Evolutionary conservation across 1,140 invertebrate genomes (phyloP).

Genomic region (Coptotermes formosanus): DNA sequence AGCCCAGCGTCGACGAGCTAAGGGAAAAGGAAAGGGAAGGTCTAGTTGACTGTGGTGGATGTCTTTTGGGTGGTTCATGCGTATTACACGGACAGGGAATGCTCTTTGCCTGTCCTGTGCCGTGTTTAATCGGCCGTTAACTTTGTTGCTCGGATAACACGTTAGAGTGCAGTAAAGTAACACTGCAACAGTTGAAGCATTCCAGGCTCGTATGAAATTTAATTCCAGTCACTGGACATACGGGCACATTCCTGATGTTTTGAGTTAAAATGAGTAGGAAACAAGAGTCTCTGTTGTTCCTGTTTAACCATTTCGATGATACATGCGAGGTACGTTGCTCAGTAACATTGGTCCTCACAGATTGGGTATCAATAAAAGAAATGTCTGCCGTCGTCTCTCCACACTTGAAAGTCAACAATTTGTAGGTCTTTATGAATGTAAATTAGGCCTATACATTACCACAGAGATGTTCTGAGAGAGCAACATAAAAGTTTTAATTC

Average conservation of each 20-base stretch:
- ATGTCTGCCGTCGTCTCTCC: too few relatives aligned
- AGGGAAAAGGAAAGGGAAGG: neutral
- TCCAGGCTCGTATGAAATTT: neutral
- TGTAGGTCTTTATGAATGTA: too few relatives aligned
- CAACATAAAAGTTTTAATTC: too few relatives aligned
- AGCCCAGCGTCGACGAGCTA: neutral
- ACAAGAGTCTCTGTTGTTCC: neutral
- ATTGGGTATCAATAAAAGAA: too few relatives aligned
- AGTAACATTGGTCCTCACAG: too few relatives aligned
- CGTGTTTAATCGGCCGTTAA: neutral
- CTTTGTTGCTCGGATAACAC: neutral
- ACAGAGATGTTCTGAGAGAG: too few relatives aligned
- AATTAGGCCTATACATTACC: too few relatives aligned
- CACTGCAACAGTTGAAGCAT: neutral
- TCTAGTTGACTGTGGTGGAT: neutral
- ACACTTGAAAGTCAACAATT: too few relatives aligned
- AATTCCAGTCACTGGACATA: neutral
- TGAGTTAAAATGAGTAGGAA: neutral
- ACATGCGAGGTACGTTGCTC: too few relatives aligned
- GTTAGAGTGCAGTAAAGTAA: neutral
- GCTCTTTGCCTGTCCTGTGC: neutral
- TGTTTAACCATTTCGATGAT: too few relatives aligned
- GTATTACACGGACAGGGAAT: neutral
- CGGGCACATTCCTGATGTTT: neutral
- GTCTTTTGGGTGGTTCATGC: neutral